These are phyloP conservation scores for Vimba vimba DNA, from an alignment of 2,113 vertebrate genomes.

Conservation along the genomic window DNA sequence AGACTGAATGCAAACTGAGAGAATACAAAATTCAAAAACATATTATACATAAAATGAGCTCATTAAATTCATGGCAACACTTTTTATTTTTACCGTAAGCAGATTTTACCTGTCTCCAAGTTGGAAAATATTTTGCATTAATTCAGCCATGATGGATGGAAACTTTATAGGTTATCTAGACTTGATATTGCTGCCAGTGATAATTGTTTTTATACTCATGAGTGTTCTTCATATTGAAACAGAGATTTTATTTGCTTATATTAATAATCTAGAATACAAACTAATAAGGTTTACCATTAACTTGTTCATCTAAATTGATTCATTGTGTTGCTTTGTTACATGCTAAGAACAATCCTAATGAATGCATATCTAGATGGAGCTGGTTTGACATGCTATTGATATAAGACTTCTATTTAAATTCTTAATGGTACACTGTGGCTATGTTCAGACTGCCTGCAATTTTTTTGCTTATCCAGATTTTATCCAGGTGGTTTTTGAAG, in stretches of 20 bases:
- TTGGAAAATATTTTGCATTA: slow-evolving; percentile 1
- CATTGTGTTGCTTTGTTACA: not conserved
- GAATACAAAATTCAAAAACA: not conserved
- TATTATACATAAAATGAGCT: not conserved
- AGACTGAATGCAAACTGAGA: not conserved
- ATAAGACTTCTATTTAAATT: no score
- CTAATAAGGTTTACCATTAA: not conserved
- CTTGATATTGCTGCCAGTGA: not conserved
- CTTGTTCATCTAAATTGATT: not conserved
- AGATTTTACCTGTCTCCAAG: not conserved
- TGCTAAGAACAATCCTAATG: not conserved
- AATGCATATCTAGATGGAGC: not conserved
- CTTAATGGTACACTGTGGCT: no score
- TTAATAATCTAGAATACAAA: not conserved
- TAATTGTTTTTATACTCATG: not conserved
- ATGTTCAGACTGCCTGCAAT: no score
- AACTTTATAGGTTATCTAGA: not conserved
- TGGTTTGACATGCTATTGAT: not conserved
- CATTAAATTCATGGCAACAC: not conserved
- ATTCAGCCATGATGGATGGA: not conserved
- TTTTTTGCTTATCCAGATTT: no score
- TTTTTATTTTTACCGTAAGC: not conserved
- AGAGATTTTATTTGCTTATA: not conserved
- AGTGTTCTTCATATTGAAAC: not conserved
- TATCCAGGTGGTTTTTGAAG: no score